A percentile compares a stretch with the other conserved stretches of the same genome.
phyloP scores from a whole-genome alignment of 2,888 invertebrate genomes.

The Cenopis cana region DNA sequence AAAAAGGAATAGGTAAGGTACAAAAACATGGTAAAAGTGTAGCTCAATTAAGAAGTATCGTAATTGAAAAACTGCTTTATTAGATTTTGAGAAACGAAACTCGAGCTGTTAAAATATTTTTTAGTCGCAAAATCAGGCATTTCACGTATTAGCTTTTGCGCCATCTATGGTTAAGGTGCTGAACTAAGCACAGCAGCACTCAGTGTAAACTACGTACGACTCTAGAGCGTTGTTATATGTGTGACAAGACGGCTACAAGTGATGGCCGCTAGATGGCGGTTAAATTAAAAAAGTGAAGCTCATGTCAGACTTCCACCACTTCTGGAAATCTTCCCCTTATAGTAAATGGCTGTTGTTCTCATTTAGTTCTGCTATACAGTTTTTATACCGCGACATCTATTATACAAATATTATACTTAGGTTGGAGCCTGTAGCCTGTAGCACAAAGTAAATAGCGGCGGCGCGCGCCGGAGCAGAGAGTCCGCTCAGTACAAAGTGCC shows the following conservation, averaged over 20 bases:
- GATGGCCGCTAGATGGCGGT: neutral
- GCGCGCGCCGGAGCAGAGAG: no score
- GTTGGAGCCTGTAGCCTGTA: no score
- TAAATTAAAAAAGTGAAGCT: neutral
- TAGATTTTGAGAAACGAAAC: neutral
- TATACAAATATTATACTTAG: neutral
- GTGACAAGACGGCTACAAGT: neutral
- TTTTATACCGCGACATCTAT: slow-evolving; percentile 15
- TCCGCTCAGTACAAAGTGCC: no score
- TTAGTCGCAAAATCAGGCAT: neutral
- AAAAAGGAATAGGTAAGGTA: no score
- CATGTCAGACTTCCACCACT: no score
- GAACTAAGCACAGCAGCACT: neutral
- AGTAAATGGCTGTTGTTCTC: no score
- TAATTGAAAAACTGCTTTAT: neutral
- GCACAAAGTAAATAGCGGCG: no score
- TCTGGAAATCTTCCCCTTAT: no score
- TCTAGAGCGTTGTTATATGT: neutral
- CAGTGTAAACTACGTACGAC: neutral
- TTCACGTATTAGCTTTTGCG: neutral
- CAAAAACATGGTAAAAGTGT: no score
- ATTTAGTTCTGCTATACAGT: neutral
- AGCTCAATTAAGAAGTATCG: no score
- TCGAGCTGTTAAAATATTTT: neutral
- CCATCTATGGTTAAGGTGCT: neutral